These are phyloP conservation scores for Esperia sulphurella DNA, from an alignment of 2,888 invertebrate species.

Conservation along the genomic window DNA sequence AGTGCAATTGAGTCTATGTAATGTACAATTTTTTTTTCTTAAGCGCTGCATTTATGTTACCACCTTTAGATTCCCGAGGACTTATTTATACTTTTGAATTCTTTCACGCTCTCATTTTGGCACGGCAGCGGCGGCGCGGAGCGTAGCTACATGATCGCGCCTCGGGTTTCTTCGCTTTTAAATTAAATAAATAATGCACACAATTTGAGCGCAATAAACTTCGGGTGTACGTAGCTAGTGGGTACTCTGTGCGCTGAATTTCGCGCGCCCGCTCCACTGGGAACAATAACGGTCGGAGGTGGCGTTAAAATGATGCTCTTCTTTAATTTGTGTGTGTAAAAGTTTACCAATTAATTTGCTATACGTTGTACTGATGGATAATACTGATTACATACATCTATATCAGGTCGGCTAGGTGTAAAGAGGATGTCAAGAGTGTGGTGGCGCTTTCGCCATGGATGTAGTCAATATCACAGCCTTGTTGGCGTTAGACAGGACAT, in stretches of 20 bases:
- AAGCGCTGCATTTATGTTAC: constrained; percentile 6
- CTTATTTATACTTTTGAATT: constrained; percentile 33
- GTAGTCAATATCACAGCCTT: too few species aligned
- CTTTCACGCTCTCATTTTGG: constrained; percentile 47
- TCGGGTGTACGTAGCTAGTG: constrained; percentile 51
- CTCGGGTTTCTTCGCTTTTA: constrained; percentile 74
- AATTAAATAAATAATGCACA: constrained; percentile 78
- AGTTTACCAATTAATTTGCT: too few species aligned
- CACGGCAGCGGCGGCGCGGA: constrained; percentile 41
- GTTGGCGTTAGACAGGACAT: too few species aligned
- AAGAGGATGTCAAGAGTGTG: too few species aligned
- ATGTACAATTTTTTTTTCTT: too few species aligned
- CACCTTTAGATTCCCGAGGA: constrained; percentile 10
- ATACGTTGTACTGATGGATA: too few species aligned
- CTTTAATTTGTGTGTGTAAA: background rate
- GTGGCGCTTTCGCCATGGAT: too few species aligned
- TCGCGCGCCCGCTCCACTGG: constrained; percentile 58
- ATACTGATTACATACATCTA: too few species aligned
- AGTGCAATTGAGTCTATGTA: too few species aligned
- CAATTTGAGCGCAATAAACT: constrained; percentile 77
- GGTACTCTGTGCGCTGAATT: constrained; percentile 57
- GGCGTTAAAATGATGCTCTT: constrained; percentile 41
- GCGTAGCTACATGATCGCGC: constrained; percentile 51
- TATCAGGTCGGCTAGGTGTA: too few species aligned
- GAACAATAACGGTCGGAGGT: constrained; percentile 62